phyloP scores from a whole-genome alignment of 2,888 invertebrate genomes.

The Heliconius ismenius region DNA sequence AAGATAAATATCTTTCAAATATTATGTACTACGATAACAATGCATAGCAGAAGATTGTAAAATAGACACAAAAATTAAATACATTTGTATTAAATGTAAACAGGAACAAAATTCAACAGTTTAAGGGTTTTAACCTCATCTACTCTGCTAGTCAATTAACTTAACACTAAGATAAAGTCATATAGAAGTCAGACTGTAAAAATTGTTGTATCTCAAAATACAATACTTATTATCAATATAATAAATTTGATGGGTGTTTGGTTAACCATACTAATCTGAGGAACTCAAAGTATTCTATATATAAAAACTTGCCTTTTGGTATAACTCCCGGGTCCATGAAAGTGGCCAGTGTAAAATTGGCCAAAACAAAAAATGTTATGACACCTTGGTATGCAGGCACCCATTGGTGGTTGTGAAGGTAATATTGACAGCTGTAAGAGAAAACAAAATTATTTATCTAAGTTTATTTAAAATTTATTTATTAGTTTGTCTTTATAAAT shows the following conservation, averaged over 20 bases:
- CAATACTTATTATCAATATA: neutral
- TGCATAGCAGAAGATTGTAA: neutral
- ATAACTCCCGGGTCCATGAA: conserved; percentile 99
- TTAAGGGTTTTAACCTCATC: neutral
- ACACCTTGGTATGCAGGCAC: conserved; percentile 96
- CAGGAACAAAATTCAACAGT: neutral
- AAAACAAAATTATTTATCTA: conserved; percentile 42
- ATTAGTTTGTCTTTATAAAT: neutral
- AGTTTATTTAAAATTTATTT: neutral
- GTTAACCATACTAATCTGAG: neutral
- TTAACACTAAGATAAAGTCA: too few relatives aligned
- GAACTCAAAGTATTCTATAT: neutral
- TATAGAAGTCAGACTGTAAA: too few relatives aligned
- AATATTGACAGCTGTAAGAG: conserved; percentile 92
- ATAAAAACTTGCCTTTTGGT: conserved; percentile 90
- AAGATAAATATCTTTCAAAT: too few relatives aligned
- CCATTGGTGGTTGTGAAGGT: conserved; percentile 91
- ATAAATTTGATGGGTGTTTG: neutral
- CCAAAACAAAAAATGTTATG: conserved; percentile 97
- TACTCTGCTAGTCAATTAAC: neutral
- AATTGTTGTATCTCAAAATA: neutral
- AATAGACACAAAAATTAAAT: neutral
- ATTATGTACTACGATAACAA: too few relatives aligned
- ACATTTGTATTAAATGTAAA: too few relatives aligned
- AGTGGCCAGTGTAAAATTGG: conserved; percentile 99